Evolutionary conservation across 2,113 vertebrate genomes (phyloP).

Genomic region (Antigone vipio): DNA sequence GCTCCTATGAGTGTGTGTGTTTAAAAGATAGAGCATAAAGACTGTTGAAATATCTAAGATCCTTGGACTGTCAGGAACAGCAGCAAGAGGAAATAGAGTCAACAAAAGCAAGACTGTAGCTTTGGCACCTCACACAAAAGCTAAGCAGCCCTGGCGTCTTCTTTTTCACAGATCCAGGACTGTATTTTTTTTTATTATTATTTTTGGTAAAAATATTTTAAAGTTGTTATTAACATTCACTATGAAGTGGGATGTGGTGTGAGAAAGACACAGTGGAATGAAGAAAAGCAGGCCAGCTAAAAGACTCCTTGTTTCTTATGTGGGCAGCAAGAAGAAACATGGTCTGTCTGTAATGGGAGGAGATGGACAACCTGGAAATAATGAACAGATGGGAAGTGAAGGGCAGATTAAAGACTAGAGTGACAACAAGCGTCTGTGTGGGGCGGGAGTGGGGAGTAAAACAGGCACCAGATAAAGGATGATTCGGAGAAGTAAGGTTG

Average conservation of each 20-base stretch:
- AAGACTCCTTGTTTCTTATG: neutral
- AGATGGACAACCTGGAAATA: conserved; percentile 33
- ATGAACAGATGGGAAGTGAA: conserved; percentile 49
- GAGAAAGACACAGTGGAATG: neutral
- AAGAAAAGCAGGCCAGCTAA: neutral
- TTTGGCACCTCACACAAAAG: neutral
- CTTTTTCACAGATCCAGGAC: neutral
- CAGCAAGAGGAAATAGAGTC: neutral
- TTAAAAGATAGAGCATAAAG: neutral
- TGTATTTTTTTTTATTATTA: neutral
- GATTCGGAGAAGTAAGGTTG: neutral
- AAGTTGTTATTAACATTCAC: neutral
- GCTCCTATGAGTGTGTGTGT: neutral
- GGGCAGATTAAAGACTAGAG: neutral
- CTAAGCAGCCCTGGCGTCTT: neutral
- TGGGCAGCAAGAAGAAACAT: conserved; percentile 18
- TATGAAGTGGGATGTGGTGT: neutral
- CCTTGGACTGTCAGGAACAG: neutral
- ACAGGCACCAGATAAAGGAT: neutral
- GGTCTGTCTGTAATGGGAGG: neutral
- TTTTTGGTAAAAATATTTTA: neutral
- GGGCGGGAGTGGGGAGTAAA: neutral
- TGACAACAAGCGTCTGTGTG: neutral
- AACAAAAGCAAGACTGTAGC: neutral
- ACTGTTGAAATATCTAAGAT: neutral